phyloP scores from a whole-genome alignment of 2,113 vertebrate genomes.

The Syrrhaptes paradoxus region DNA sequence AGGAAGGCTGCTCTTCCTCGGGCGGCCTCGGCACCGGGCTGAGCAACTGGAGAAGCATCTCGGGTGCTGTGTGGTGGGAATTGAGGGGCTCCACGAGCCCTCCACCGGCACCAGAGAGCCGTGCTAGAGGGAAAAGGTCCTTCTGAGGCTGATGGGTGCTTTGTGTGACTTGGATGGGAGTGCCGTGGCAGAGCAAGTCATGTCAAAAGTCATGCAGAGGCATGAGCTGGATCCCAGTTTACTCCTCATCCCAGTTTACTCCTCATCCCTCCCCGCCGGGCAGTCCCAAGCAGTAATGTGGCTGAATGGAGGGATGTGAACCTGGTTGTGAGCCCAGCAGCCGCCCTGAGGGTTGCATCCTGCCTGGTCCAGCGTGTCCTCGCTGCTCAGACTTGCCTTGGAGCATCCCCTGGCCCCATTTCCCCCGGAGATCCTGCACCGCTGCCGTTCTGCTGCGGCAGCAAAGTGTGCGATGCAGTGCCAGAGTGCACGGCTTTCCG shows the following conservation, averaged over 20 bases:
- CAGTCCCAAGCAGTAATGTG: not conserved
- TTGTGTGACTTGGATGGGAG: not conserved
- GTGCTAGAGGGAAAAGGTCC: not conserved
- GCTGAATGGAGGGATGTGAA: not conserved
- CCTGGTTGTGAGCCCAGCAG: rapidly evolving
- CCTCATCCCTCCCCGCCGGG: not conserved
- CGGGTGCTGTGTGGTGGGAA: not conserved
- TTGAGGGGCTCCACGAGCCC: not conserved
- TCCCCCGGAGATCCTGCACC: rapidly evolving
- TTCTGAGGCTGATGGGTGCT: not conserved
- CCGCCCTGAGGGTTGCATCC: not conserved
- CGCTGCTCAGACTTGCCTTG: not conserved
- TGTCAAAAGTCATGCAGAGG: rapidly evolving
- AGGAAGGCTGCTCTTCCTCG: constrained; percentile 5
- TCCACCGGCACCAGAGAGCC: rapidly evolving
- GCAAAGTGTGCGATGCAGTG: rapidly evolving
- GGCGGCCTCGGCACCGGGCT: rapidly evolving
- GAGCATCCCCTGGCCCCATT: not conserved
- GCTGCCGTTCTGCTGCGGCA: not conserved
- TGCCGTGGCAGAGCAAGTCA: rapidly evolving
- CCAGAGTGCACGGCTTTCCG: rapidly evolving
- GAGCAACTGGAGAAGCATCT: not conserved
- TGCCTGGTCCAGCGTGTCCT: not conserved
- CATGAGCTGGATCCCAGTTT: no score
- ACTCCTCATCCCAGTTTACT: not conserved